These are phyloP conservation scores for Bergia puertoricense DNA, from an alignment of 92 coral and sea anemone species.

Conservation along the genomic window DNA sequence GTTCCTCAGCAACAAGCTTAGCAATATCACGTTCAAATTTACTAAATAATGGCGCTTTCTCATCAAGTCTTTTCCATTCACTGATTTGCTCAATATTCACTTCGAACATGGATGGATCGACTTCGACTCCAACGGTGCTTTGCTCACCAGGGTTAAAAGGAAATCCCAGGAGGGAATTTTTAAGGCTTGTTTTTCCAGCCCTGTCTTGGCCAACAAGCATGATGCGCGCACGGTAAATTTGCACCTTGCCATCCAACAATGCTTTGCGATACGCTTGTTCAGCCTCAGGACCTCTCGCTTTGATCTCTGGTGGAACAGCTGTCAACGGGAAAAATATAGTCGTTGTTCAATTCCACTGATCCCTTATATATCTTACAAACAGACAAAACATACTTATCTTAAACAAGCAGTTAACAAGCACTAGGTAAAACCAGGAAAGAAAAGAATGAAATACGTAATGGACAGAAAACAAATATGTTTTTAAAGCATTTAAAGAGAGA, in stretches of 20 bases:
- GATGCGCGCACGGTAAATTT: constrained; percentile 20
- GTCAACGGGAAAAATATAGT: neutral
- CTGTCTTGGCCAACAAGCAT: constrained; percentile 53
- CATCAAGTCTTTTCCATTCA: constrained; percentile 48
- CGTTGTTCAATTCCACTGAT: too few species aligned
- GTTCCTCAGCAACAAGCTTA: constrained; percentile 53
- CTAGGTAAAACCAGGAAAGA: too few species aligned
- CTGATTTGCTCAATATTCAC: constrained; percentile 47
- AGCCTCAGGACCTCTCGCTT: constrained; percentile 32
- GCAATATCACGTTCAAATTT: constrained; percentile 49
- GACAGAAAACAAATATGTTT: too few species aligned
- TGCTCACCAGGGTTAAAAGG: constrained; percentile 51
- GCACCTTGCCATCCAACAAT: constrained; percentile 32
- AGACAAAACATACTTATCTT: too few species aligned
- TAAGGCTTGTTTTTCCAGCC: constrained; percentile 57
- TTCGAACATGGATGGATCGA: constrained; percentile 52
- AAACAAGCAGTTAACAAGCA: too few species aligned
- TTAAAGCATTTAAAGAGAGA: neutral
- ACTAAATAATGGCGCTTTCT: neutral
- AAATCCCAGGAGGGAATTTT: constrained; percentile 17
- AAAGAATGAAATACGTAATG: too few species aligned
- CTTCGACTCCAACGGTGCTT: constrained; percentile 57
- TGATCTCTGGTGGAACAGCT: constrained; percentile 11
- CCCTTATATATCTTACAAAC: too few species aligned
- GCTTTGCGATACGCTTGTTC: constrained; percentile 25